Base-by-base conservation (phyloP, 2,888 invertebrate genomes). In the Hypselothyrea guttata region DNA sequence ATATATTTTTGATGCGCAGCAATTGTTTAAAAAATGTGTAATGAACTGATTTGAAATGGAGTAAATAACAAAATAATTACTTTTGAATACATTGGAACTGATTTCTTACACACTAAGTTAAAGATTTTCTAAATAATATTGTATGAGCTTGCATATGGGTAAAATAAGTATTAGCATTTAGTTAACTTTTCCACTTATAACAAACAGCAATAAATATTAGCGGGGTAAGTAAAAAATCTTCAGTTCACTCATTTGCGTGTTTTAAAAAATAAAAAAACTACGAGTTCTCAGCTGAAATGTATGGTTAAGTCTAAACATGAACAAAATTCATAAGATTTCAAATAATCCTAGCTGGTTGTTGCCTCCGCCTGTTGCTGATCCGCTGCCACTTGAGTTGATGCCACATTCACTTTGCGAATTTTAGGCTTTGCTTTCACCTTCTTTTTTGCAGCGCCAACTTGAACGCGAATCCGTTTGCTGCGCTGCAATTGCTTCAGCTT, bases 21-120 rank as follows among this genome's bases (percentile, higher is more conserved):
- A 64, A 42, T 52, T 41, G 44, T 46, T 52, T 45, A 47, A 40
- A 35, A 51, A 18, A 45, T 31, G 52, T 46, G 44, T 54, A 70
- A 57, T 70, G 71, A 63, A 69, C 65, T 72, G 60, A 69, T 60
- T 72, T 69, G 30, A 72, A 22, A 53, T 65, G 60, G 71, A 72
- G 71, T 65, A 64, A 58, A 70, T 22, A 22, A 22, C 22, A 22
- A 22, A 8, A 38, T 9, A 28, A 37, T 44, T 59, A 54, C 57
- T 70, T 57, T 63, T 44, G 48, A 66, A 27, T 71, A 51, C 28
- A 48, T 45, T 22, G 30, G 38, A 58, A 49, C n/a, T 13, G 28
- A 46, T 9, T 51, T 38, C 18, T 1, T 44, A 8, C 9, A 11
- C 11, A 11, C 9, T 33, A 11, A 8, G 28, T 28, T 8, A 7